Evolutionary conservation across 2,888 invertebrate species (phyloP), one percentile per base, ranked within the genome.

Genomic region (Nebria brevicollis): DNA sequence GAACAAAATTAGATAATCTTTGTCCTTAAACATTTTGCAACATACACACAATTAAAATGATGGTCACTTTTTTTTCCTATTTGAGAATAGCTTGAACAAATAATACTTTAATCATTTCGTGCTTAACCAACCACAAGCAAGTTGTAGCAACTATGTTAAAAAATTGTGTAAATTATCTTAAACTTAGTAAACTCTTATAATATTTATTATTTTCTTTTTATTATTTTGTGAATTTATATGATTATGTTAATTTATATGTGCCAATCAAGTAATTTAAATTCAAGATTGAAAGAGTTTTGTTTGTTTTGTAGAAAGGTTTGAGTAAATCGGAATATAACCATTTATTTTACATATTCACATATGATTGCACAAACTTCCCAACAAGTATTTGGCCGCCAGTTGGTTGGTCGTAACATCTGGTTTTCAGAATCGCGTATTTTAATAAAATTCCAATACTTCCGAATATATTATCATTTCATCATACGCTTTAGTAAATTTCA

Each of bases 381-480:
- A 54, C 54, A 54, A 54, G 54, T 54, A 54, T 54, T 54, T 6
- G 13, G 54, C 54, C 13, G 54, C 54, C 54, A 54, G 54, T 54
- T 54, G 54, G 54, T 13, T 54, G 54, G 15, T 66, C 34, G 70
- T 70, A 70, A 70, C 70, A 70, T 25, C 25, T 70, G 70, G 20
- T 34, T 15, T 25, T 25, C 54, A 25, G 26, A 70, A 68, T 25
- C 68, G 68, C 11, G 15, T 26, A 26, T 70, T 70, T 70, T 70
- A 70, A 70, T 70, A 70, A 70, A 70, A 70, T 70, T 1, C 10
- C 70, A 70, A 11, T 54, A 54, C 54, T 54, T 54, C 54, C 25
- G 25, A 70, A 70, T 70, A 70, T 34, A 70, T 70, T 70, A 70
- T 34, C 70, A 70, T 70, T 34, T 70, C 26, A 70, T 70, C 70